A percentile compares a stretch with the other conserved stretches of the same genome.
phyloP scores from a whole-genome alignment of 2,888 invertebrate species.

The Drosophila acutilabella region DNA sequence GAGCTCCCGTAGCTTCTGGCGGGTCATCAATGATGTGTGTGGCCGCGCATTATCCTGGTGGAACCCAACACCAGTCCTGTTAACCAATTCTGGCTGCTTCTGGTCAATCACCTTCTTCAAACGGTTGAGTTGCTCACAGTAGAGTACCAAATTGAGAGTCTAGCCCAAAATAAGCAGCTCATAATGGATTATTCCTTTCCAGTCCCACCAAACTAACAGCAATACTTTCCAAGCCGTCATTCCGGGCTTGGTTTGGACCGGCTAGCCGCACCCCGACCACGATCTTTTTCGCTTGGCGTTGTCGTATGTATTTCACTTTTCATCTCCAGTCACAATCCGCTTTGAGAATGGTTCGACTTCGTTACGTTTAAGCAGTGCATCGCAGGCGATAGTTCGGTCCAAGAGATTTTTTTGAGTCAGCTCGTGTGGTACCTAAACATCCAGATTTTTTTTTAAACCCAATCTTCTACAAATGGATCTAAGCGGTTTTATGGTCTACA shows the following conservation, averaged over 20 bases:
- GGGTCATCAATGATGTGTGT: too few relatives aligned
- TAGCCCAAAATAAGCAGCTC: too few relatives aligned
- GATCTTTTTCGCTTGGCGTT: not conserved
- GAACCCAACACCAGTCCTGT: too few relatives aligned
- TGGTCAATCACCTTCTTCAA: too few relatives aligned
- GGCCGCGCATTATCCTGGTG: too few relatives aligned
- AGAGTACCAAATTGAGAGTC: too few relatives aligned
- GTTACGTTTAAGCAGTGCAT: slow-evolving; percentile 1
- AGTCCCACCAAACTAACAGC: slow-evolving; percentile 5
- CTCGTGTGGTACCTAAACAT: not conserved
- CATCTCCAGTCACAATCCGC: slow-evolving; percentile 11
- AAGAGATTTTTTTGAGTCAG: not conserved
- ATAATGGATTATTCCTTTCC: not conserved
- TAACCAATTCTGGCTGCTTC: too few relatives aligned
- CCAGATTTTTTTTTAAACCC: slow-evolving; percentile 2
- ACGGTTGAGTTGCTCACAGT: too few relatives aligned
- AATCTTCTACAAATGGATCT: not conserved
- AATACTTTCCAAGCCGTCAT: not conserved
- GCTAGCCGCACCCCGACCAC: not conserved
- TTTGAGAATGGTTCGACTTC: slow-evolving; percentile 1
- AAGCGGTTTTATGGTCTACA: not conserved
- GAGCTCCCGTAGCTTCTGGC: too few relatives aligned
- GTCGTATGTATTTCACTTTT: slow-evolving; percentile 9
- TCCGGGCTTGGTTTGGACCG: not conserved
- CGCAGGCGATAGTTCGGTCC: not conserved